These are phyloP conservation scores for Cephalopterus ornatus DNA, from an alignment of 2,113 vertebrate genomes.

Conservation along the genomic window DNA sequence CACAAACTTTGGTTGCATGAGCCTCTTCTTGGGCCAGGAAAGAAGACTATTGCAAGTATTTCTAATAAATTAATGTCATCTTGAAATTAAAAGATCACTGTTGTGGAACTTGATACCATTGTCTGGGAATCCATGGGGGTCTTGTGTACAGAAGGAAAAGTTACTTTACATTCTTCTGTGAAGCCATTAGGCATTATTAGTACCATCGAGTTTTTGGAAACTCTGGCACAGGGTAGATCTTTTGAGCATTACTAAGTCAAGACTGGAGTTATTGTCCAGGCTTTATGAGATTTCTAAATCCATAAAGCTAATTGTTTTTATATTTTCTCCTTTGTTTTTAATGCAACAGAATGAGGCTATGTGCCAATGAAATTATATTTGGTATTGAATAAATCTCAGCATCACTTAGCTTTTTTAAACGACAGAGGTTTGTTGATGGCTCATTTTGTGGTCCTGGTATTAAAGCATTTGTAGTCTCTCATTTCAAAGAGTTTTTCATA, in stretches of 20 bases:
- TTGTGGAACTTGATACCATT: background rate
- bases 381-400: background rate
- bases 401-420: background rate
- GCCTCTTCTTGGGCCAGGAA: background rate
- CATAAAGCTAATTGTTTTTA: background rate
- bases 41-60: background rate
- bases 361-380: background rate
- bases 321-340: background rate
- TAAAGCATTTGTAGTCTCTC: background rate
- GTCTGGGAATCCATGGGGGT: background rate
- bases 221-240: background rate
- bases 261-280: background rate
- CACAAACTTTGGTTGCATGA: background rate
- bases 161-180: background rate
- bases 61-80: background rate
- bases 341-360: background rate
- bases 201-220: background rate
- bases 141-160: background rate
- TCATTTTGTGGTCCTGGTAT: background rate
- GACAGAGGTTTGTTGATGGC: background rate
- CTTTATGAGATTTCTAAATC: background rate
- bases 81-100: background rate
- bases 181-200: background rate
- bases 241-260: background rate
- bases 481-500: background rate